Percentiles rank a stretch among this genome's conserved stretches.
These are phyloP conservation scores for Diloba caeruleocephala DNA, from an alignment of 2,888 invertebrate genomes.

Conservation along the genomic window DNA sequence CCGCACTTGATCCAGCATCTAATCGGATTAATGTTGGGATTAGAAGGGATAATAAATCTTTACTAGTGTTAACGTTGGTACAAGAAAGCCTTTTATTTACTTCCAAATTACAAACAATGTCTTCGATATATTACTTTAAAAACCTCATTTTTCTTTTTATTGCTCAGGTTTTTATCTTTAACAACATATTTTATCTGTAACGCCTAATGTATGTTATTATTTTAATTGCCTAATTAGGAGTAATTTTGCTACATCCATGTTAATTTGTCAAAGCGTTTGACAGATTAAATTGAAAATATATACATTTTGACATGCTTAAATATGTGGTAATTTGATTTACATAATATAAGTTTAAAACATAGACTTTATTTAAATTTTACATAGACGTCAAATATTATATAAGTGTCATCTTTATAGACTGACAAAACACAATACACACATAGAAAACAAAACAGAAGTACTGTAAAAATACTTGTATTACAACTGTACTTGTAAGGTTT, in stretches of 20 bases:
- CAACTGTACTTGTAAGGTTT: too few species aligned
- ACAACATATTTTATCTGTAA: slow-evolving; percentile 13
- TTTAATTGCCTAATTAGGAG: slow-evolving; percentile 37
- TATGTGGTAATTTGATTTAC: slow-evolving; percentile 4
- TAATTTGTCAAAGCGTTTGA: slow-evolving; percentile 17
- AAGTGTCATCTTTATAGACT: too few species aligned
- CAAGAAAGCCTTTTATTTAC: slow-evolving; percentile 27
- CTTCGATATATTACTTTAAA: slow-evolving; percentile 9
- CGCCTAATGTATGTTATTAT: too few species aligned
- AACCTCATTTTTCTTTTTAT: slow-evolving; percentile 25
- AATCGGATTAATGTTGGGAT: slow-evolving; percentile 48
- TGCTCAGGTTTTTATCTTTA: slow-evolving; percentile 4
- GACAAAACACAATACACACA: too few species aligned
- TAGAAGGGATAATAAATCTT: slow-evolving; percentile 39
- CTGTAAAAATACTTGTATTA: too few species aligned
- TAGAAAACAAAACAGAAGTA: too few species aligned
- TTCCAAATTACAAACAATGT: slow-evolving; percentile 15
- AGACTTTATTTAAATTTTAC: too few species aligned
- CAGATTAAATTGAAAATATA: slow-evolving; percentile 4
- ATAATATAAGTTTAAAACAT: too few species aligned
- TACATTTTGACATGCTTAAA: background rate
- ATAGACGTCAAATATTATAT: too few species aligned
- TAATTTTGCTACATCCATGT: slow-evolving; percentile 34
- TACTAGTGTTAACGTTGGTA: slow-evolving; percentile 16
- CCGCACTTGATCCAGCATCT: slow-evolving; percentile 23